Base-by-base conservation (phyloP, 2,888 invertebrate genomes). In the Dicyrtoma fusca region DNA sequence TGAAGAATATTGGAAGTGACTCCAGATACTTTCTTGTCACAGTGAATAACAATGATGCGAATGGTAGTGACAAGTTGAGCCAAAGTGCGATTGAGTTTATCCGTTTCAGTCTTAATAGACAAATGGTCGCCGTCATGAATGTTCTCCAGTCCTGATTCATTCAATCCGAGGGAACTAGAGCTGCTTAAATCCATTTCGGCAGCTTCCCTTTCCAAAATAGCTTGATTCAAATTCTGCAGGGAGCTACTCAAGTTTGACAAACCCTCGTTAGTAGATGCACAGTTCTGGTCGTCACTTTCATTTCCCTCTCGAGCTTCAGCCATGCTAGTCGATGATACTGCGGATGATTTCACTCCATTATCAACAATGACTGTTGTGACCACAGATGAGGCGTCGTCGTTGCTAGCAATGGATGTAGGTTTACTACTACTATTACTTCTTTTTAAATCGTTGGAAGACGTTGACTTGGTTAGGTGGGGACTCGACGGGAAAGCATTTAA, bases 1-100 rank as follows among this genome's bases (percentile, higher is more conserved):
- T 80, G 78, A 49, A 80, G 73, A 72, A 80, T 80, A 71, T 76
- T 76, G n/a, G 78, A 77, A 69, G 80, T 75, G 10, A 80, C 77
- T 13, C 69, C 75, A 47, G 77, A 77, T 6, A 80, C 80, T 57
- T 74, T 74, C 63, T 77, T 74, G 68, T 80, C 78, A 71, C 78
- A 77, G 47, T 79, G 76, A 65, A 77, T 75, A 2, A 80, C 77
- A 55, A 80, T 77, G 69, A 77, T 71, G n/a, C 74, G 74, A 51
- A 79, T 76, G 53, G 77, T 75, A 47, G 68, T 64, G 49, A 78
- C 71, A 34, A 80, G 75, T 68, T 74, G 73, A 17, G 71, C 72
- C 34, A 80, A 74, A 17, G 80, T 76, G 34, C 53, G 57, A 69
- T 78, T 77, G 55, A 80, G 73, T 61, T 80, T 77, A 21, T 73